Percentiles rank a stretch among this genome's conserved stretches.
phyloP scores from a whole-genome alignment of 2,113 vertebrate species.

The chimpanzee (Pan troglodytes) region NHGRI_mPanTro3-v2.1_pri NC_072398.2:4947001-4947500 shows the following conservation, averaged over 20 bases:
- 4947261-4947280: background rate
- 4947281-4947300: background rate
- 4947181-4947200: background rate
- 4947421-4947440: background rate
- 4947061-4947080: background rate
- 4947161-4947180: conserved; percentile 50
- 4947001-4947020: conserved; percentile 71
- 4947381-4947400: background rate
- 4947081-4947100: background rate
- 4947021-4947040: conserved; percentile 77
- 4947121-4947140: conserved; percentile 57
- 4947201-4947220: background rate
- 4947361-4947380: background rate
- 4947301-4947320: background rate
- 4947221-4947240: background rate
- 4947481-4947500: background rate
- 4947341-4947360: background rate
- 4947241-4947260: background rate
- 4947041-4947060: background rate
- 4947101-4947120: background rate
- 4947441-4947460: background rate
- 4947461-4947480: background rate
- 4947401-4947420: background rate
- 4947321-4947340: background rate
- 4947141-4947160: conserved; percentile 74